These are phyloP conservation scores for human DNA, from an alignment of 2,113 vertebrate species.

Conservation along the genomic window DNA sequence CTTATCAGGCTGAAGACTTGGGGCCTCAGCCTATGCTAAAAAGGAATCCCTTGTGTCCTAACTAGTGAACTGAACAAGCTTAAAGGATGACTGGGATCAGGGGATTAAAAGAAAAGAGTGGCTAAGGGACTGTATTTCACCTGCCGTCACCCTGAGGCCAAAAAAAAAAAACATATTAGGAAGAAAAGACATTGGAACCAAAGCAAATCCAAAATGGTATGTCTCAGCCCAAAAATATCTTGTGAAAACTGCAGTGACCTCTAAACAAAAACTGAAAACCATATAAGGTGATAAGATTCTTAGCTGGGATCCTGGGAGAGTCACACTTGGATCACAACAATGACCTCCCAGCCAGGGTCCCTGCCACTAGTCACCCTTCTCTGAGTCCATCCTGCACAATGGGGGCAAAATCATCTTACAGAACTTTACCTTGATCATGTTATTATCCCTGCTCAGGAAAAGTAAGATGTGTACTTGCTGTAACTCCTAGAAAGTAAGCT, in stretches of 20 bases:
- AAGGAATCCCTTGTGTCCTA: constrained; percentile 66
- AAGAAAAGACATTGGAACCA: constrained; percentile 21
- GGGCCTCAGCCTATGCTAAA: background rate
- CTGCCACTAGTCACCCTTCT: background rate
- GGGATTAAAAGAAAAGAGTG: background rate
- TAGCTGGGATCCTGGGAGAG: background rate
- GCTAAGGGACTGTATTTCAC: constrained; percentile 40
- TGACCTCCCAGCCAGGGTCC: background rate
- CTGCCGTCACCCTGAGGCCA: constrained; percentile 60
- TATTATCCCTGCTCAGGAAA: background rate
- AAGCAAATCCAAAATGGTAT: background rate
- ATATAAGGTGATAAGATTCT: background rate
- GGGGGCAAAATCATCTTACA: background rate
- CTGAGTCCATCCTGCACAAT: background rate
- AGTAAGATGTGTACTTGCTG: background rate
- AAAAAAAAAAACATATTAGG: constrained; percentile 63
- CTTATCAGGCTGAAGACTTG: constrained; percentile 31
- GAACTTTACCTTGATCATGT: background rate
- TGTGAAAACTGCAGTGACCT: constrained; percentile 40
- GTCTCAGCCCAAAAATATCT: background rate
- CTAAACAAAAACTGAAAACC: constrained; percentile 19
- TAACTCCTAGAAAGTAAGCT: background rate
- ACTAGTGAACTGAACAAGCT: constrained; percentile 58
- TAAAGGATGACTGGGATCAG: constrained; percentile 55
- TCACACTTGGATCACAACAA: background rate